A percentile compares a stretch with the other conserved stretches of the same genome.
Evolutionary conservation across 2,797 vertebrate species (phyloP).

Genomic region (Paguma larvata): DNA sequence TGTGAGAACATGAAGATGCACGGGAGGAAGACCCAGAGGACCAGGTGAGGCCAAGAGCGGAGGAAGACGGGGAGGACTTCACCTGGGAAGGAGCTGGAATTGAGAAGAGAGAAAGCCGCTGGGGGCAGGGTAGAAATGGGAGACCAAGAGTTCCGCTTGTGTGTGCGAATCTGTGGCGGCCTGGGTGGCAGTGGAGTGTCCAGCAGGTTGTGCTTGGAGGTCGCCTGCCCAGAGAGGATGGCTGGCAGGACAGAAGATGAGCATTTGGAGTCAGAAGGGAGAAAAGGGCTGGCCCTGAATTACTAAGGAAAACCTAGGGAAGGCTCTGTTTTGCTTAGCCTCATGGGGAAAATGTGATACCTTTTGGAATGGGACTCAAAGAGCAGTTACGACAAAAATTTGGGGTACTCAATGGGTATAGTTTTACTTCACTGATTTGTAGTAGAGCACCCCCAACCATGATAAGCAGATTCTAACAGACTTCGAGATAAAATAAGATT

Average conservation of each 20-base stretch:
- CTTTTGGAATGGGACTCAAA: background rate
- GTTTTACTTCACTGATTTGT: constrained; percentile 34
- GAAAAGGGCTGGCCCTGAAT: background rate
- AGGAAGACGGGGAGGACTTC: background rate
- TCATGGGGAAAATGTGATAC: background rate
- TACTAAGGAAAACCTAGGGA: background rate
- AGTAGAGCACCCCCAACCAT: background rate
- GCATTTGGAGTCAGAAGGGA: constrained; percentile 1
- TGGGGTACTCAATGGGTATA: background rate
- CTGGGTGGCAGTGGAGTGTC: background rate
- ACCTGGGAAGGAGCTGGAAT: background rate
- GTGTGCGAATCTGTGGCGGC: background rate
- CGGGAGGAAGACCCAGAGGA: background rate
- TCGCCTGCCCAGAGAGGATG: background rate
- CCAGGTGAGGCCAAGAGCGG: background rate
- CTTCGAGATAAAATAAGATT: constrained; percentile 53
- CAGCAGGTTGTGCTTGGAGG: background rate
- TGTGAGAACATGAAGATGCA: background rate
- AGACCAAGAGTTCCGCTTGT: background rate
- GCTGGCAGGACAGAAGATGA: background rate
- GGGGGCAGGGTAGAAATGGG: background rate
- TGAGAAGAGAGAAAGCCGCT: background rate
- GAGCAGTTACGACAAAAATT: background rate
- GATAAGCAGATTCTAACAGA: background rate
- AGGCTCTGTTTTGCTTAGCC: background rate